Percentiles rank a stretch among this genome's conserved stretches.
These are phyloP conservation scores for Heliornis fulica DNA, from an alignment of 2,113 vertebrate species.

Conservation along the genomic window DNA sequence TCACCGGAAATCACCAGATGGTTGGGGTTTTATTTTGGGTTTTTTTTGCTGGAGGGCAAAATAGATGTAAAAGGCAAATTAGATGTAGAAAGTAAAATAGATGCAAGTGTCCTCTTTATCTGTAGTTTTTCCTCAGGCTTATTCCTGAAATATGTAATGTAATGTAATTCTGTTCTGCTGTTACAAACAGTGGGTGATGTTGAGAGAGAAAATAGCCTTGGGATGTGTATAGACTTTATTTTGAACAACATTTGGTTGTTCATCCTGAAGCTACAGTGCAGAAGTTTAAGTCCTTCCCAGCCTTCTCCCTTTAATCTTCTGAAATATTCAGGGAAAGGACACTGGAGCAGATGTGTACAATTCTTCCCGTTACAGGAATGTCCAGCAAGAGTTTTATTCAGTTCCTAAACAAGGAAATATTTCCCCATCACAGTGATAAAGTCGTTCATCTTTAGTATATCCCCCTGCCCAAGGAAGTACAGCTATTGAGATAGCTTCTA, in stretches of 20 bases:
- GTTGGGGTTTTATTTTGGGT: rapidly evolving
- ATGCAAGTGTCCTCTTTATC: background rate
- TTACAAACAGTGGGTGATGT: background rate
- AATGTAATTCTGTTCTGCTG: background rate
- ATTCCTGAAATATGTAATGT: background rate
- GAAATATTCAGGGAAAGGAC: background rate
- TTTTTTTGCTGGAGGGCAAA: background rate
- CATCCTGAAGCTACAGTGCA: background rate
- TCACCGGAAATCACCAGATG: background rate
- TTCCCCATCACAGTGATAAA: background rate
- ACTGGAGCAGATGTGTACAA: background rate
- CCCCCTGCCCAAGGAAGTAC: background rate
- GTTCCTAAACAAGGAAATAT: background rate
- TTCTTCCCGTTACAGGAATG: background rate
- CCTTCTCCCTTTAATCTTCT: background rate
- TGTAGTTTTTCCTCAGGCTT: background rate
- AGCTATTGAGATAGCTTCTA: background rate
- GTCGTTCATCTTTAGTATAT: background rate
- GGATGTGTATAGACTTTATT: background rate
- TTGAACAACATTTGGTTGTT: background rate
- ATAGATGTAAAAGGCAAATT: background rate
- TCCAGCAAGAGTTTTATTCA: background rate
- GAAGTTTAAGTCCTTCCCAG: background rate
- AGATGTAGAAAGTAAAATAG: background rate
- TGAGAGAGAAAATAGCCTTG: background rate